Conservation (phyloP, 2,113 vertebrate species). For the Turdus rufiventris region DNA sequence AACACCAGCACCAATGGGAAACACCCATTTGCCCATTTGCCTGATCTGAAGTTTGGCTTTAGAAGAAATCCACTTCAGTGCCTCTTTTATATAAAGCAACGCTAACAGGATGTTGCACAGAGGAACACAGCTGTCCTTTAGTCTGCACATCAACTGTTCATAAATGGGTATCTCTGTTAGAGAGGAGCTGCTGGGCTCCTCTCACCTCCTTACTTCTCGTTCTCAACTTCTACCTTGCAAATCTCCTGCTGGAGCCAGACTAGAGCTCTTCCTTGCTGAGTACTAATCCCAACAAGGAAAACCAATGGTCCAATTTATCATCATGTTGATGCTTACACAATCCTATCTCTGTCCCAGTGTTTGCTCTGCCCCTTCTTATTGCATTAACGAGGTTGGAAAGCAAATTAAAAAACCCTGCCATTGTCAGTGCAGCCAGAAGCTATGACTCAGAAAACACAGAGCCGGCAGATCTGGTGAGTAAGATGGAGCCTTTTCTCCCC, state of each 20-base stretch:
- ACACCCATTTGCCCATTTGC: background rate
- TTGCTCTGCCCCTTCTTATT: background rate
- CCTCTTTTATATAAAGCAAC: background rate
- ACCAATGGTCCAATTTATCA: background rate
- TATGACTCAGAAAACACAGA: conserved; percentile 40
- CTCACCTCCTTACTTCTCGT: background rate
- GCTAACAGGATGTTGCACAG: background rate
- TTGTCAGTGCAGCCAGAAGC: conserved; percentile 23
- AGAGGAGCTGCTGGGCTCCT: background rate
- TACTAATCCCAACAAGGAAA: background rate
- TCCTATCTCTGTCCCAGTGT: background rate
- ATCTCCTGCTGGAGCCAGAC: background rate
- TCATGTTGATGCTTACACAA: background rate
- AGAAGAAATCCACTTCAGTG: background rate
- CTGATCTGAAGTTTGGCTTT: background rate
- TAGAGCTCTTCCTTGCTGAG: background rate
- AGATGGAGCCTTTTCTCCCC: background rate
- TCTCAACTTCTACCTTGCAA: background rate
- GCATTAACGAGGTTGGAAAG: conserved; percentile 4
- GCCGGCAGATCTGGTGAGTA: conserved; percentile 10
- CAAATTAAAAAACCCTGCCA: background rate
- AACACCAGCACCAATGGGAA: background rate
- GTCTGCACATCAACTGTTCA: background rate
- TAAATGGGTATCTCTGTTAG: background rate
- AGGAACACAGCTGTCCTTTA: background rate